A percentile compares a stretch with the other conserved stretches of the same genome.
Conservation (phyloP, 2,113 vertebrate species). For the Paedocypris sp. region DNA sequence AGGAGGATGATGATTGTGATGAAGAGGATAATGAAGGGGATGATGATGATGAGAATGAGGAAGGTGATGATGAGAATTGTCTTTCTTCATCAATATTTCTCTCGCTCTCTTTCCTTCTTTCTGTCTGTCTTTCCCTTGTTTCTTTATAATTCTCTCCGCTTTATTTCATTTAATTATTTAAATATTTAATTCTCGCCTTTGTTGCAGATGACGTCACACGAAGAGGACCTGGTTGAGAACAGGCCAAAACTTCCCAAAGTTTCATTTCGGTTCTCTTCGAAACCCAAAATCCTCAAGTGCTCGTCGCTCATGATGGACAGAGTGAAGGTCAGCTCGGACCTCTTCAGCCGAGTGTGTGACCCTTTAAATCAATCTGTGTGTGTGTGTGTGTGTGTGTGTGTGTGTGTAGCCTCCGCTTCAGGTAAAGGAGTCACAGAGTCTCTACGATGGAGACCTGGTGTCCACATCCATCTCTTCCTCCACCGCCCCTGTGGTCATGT, state of each 20-base stretch:
- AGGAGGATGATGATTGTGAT: too few species aligned
- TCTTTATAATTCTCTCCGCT: too few species aligned
- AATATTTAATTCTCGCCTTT: too few species aligned
- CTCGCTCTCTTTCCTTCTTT: too few species aligned
- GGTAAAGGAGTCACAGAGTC: constrained; percentile 32
- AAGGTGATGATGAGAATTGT: too few species aligned
- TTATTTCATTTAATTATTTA: too few species aligned
- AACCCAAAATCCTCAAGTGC: constrained; percentile 11
- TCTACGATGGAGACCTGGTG: constrained; percentile 44
- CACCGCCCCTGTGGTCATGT: constrained; percentile 39
- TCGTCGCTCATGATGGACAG: constrained; percentile 26
- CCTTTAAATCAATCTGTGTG: background rate
- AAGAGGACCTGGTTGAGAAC: constrained; percentile 37
- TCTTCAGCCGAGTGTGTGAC: background rate
- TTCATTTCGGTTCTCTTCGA: constrained; percentile 34
- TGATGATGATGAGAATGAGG: too few species aligned
- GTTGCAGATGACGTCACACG: constrained; percentile 45
- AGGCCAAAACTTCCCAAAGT: background rate
- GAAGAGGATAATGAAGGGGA: too few species aligned
- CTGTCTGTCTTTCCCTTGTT: too few species aligned
- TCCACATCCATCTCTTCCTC: constrained; percentile 47
- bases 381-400: background rate
- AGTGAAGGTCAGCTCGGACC: constrained; percentile 32
- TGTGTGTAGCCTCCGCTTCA: constrained; percentile 27
- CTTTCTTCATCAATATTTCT: too few species aligned